Evolutionary conservation across 2,888 invertebrate species (phyloP).

Genomic region (Scelioninae gen. 1): DNA sequence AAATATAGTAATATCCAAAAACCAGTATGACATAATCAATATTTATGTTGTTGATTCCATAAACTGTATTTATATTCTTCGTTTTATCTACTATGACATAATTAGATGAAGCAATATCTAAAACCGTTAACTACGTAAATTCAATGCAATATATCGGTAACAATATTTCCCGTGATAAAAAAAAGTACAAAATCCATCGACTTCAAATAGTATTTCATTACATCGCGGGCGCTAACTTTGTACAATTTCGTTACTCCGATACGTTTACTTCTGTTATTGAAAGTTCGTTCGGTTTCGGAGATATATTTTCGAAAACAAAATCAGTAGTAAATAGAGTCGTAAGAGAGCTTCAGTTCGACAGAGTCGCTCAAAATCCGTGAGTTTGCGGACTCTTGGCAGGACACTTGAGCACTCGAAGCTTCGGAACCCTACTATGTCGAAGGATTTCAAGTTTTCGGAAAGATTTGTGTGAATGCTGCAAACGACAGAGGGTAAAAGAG

Average conservation of each 20-base stretch:
- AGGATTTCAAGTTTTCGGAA: conserved; percentile 68
- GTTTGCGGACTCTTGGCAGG: conserved; percentile 69
- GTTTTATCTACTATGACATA: too few species aligned
- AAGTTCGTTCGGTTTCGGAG: conserved; percentile 47
- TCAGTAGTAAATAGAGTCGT: conserved; percentile 51
- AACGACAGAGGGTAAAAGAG: too few species aligned
- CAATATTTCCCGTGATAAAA: too few species aligned
- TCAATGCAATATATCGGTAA: too few species aligned
- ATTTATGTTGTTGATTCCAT: too few species aligned
- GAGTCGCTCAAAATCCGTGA: conserved; percentile 60
- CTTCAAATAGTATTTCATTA: conserved; percentile 30
- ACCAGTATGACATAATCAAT: too few species aligned
- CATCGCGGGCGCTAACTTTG: conserved; percentile 34
- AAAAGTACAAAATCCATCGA: conserved; percentile 30
- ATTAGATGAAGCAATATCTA: too few species aligned
- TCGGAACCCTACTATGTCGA: conserved; percentile 48
- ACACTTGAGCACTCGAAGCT: conserved; percentile 55
- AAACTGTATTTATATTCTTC: too few species aligned
- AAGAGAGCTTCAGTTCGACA: conserved; percentile 17
- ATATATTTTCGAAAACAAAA: conserved; percentile 65
- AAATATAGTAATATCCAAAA: too few species aligned
- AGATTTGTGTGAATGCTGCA: conserved; percentile 63
- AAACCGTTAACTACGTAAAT: too few species aligned
- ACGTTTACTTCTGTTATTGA: conserved; percentile 48
- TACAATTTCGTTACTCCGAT: conserved; percentile 45